These are phyloP conservation scores for Micromesistius poutassou DNA, from an alignment of 2,797 vertebrate species.

Conservation along the genomic window DNA sequence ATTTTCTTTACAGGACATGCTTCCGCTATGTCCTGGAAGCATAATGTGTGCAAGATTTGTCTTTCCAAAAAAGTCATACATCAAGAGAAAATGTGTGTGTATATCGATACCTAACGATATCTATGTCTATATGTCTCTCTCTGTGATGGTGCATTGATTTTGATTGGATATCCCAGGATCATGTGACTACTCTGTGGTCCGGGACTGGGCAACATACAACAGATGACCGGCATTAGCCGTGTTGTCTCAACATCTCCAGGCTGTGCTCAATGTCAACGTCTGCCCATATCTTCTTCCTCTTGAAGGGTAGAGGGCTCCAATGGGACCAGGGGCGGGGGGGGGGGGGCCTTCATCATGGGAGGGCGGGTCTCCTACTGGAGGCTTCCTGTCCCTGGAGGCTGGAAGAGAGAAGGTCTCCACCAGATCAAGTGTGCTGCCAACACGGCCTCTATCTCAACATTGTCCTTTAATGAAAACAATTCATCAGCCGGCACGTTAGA, in stretches of 20 bases:
- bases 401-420: conserved; percentile 38
- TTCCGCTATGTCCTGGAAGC: background rate
- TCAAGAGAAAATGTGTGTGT: too few relatives aligned
- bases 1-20: background rate
- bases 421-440: conserved; percentile 42
- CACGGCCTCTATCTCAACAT: conserved; percentile 23
- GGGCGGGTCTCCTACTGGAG: background rate
- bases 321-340: background rate
- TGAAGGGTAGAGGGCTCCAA: conserved; percentile 55
- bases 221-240: conserved; percentile 61
- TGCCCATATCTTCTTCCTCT: conserved; percentile 51
- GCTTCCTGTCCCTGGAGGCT: background rate
- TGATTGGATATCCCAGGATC: background rate
- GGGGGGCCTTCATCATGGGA: background rate
- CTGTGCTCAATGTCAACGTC: conserved; percentile 66
- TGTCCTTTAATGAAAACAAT: conserved; percentile 40
- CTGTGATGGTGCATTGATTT: background rate
- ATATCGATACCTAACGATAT: background rate
- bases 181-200: background rate
- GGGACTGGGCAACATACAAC: conserved; percentile 23
- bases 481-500: conserved; percentile 13
- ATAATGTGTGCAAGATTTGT: background rate
- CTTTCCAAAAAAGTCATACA: background rate
- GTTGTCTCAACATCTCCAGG: conserved; percentile 60
- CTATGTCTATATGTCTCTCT: background rate